phyloP scores from a whole-genome alignment of 2,113 vertebrate species.

The Macroglossus sobrinus region DNA sequence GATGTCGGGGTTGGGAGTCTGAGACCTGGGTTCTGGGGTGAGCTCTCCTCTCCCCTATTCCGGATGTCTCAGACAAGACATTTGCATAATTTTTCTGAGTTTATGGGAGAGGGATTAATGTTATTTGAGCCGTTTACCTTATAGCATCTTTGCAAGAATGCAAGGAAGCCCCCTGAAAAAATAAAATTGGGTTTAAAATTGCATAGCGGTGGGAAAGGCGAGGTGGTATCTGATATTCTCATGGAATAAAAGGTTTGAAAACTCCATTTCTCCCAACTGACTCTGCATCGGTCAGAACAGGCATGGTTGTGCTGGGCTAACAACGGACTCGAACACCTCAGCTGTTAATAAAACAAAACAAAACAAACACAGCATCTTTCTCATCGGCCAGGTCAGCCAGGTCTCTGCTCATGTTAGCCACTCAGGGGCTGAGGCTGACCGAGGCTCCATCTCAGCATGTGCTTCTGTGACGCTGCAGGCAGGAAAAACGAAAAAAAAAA shows the following conservation, averaged over 20 bases:
- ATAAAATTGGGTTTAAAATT: background rate
- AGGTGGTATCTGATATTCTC: background rate
- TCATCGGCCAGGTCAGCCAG: background rate
- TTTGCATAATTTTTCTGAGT: background rate
- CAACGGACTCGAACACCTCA: background rate
- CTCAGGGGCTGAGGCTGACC: background rate
- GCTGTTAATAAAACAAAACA: background rate
- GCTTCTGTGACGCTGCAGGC: no score
- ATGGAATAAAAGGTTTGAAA: background rate
- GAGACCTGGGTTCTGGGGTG: no score
- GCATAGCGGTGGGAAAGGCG: background rate
- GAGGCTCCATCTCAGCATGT: background rate
- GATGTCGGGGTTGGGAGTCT: background rate
- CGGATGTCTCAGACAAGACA: background rate
- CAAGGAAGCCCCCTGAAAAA: background rate
- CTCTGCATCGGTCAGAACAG: background rate
- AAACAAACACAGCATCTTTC: background rate
- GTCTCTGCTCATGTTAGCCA: background rate
- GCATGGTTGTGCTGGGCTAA: background rate
- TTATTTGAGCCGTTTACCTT: background rate
- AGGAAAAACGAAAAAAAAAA: no score
- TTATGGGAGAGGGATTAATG: background rate
- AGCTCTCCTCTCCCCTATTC: background rate
- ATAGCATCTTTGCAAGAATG: background rate
- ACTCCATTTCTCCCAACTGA: rapidly evolving